phyloP scores from a whole-genome alignment of 2,797 vertebrate genomes.

The Oreochromis mossambicus region DNA sequence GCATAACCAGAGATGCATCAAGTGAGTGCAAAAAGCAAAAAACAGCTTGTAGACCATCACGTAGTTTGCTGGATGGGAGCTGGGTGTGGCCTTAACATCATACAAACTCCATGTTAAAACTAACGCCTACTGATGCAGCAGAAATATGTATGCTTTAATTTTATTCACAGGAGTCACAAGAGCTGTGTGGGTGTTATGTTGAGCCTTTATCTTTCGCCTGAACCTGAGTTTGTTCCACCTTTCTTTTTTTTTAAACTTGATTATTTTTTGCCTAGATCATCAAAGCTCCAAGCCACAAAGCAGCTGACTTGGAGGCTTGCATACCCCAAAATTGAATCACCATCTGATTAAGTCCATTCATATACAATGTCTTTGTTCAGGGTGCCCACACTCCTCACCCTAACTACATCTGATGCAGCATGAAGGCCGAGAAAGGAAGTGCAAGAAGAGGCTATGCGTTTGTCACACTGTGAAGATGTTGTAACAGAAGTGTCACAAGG shows the following conservation, averaged over 20 bases:
- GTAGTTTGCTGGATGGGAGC: neutral
- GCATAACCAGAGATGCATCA: neutral
- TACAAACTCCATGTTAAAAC: neutral
- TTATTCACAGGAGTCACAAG: neutral
- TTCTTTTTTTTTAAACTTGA: neutral
- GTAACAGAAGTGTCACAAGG: slow-evolving; percentile 59
- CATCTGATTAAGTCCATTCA: slow-evolving; percentile 59
- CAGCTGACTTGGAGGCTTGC: slow-evolving; percentile 50
- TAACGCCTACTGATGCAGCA: neutral
- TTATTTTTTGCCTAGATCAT: slow-evolving; percentile 41
- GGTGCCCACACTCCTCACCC: slow-evolving; percentile 22
- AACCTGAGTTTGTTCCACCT: slow-evolving; percentile 14
- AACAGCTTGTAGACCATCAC: neutral
- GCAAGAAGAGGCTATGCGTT: neutral
- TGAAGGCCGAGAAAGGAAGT: slow-evolving; percentile 23
- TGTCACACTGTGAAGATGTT: slow-evolving; percentile 46
- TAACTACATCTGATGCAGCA: slow-evolving; percentile 6
- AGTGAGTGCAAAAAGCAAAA: neutral
- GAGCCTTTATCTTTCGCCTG: slow-evolving; percentile 9
- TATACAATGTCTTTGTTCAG: slow-evolving; percentile 50
- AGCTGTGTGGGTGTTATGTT: neutral
- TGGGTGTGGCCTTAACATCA: slow-evolving; percentile 31
- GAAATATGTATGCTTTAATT: slow-evolving; percentile 4
- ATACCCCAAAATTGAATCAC: slow-evolving; percentile 61
- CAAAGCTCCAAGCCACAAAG: slow-evolving; percentile 24